Percentiles rank a stretch among this genome's conserved stretches.
Conservation (phyloP, 1,140 invertebrate genomes). For the Anastatus disparis region DNA sequence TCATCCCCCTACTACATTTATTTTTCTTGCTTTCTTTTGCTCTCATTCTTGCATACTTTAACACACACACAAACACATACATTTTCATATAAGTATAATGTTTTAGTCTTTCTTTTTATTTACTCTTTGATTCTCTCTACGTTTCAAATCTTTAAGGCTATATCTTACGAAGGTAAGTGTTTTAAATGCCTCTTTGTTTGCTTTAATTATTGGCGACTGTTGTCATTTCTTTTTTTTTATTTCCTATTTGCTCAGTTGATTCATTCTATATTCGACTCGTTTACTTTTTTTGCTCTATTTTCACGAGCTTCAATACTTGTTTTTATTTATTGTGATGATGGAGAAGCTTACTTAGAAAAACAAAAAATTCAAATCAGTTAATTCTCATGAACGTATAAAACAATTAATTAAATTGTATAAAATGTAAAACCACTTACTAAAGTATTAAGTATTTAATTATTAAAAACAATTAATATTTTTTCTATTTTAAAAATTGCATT, state of each 20-base stretch:
- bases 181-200: slow-evolving; percentile 23
- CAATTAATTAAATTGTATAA: no score
- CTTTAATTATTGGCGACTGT: slow-evolving; percentile 7
- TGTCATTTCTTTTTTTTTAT: neutral
- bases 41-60: slow-evolving; percentile 11
- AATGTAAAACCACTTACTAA: no score
- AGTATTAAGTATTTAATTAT: no score
- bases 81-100: neutral
- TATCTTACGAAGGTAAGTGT: neutral
- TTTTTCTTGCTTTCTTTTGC: slow-evolving; percentile 13
- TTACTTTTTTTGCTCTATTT: neutral
- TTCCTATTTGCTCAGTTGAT: neutral
- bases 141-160: slow-evolving; percentile 2
- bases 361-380: neutral
- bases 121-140: slow-evolving; percentile 6
- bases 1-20: slow-evolving; percentile 43
- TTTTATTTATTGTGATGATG: neutral
- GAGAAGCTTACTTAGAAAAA: neutral
- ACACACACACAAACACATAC: slow-evolving; percentile 8
- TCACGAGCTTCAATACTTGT: neutral
- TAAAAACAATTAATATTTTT: no score
- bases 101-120: slow-evolving; percentile 22
- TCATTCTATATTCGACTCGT: neutral
- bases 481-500: no score
- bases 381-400: neutral